Percentiles rank a stretch among this genome's conserved stretches.
Evolutionary conservation across 2,797 vertebrate genomes (phyloP).

Genomic region (Lepilemur septentrionalis): DNA sequence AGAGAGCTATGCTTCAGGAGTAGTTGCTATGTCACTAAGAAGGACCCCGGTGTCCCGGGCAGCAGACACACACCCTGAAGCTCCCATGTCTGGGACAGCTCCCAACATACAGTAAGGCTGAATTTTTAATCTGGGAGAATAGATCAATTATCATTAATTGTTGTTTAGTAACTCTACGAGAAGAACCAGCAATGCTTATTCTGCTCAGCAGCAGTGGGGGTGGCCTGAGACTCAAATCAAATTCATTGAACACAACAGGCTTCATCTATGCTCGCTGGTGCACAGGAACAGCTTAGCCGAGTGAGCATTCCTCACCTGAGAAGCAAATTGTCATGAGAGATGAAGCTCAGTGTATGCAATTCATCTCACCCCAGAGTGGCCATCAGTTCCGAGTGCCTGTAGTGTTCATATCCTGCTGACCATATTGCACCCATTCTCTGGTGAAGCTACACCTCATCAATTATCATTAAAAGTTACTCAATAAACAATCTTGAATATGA

Average conservation of each 20-base stretch:
- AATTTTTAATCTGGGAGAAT: background rate
- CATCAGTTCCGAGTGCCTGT: background rate
- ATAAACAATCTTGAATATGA: background rate
- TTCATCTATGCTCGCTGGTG: background rate
- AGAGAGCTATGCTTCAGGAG: too few species aligned
- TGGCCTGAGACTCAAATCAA: background rate
- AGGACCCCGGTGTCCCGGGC: too few species aligned
- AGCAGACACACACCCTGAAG: too few species aligned
- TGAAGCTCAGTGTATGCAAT: background rate
- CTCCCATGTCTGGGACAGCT: too few species aligned
- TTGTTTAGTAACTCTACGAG: background rate
- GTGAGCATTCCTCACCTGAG: background rate
- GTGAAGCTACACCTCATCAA: background rate
- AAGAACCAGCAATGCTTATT: background rate
- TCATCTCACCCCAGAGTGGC: background rate
- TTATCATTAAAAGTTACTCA: background rate
- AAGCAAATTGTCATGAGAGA: background rate
- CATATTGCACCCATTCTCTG: background rate
- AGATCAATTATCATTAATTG: background rate
- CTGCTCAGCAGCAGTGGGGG: background rate
- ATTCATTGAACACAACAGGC: background rate
- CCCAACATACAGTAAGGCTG: too few species aligned
- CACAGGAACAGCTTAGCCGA: accelerated
- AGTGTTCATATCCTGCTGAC: background rate
- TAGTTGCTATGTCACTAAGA: too few species aligned